Evolutionary conservation across 2,113 vertebrate species (phyloP).

Genomic region (Brachyhypopomus occidentalis): DNA sequence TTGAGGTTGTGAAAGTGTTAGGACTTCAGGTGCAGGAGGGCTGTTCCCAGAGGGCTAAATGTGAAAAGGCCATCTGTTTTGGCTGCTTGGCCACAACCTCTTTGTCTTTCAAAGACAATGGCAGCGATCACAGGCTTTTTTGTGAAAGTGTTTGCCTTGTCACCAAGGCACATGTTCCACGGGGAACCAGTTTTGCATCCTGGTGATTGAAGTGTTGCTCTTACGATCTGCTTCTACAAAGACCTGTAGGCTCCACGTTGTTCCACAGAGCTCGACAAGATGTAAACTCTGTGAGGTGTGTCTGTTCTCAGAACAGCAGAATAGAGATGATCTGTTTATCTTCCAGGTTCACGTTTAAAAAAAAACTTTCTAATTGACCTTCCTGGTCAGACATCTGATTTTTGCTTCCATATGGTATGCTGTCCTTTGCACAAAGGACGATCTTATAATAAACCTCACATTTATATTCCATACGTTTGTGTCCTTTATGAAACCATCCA

Average conservation of each 20-base stretch:
- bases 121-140: not conserved
- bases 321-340: no score
- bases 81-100: not conserved
- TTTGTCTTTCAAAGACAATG: conserved; percentile 4
- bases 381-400: not conserved
- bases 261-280: conserved; percentile 8
- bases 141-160: conserved; percentile 5
- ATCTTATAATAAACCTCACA: no score
- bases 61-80: not conserved
- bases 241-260: not conserved
- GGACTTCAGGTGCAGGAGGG: not conserved
- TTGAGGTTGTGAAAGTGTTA: not conserved
- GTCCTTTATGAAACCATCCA: not conserved
- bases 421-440: not conserved
- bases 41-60: not conserved
- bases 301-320: not conserved
- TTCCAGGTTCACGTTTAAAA: no score
- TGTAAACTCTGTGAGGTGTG: conserved; percentile 25
- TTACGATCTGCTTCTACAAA: not conserved
- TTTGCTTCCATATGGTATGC: not conserved
- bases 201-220: not conserved
- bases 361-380: no score
- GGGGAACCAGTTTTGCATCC: conserved; percentile 42
- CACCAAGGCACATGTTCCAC: conserved; percentile 23
- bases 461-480: no score